Base-by-base conservation (phyloP, 2,888 invertebrate genomes). In the Plagiodera versicolora region DNA sequence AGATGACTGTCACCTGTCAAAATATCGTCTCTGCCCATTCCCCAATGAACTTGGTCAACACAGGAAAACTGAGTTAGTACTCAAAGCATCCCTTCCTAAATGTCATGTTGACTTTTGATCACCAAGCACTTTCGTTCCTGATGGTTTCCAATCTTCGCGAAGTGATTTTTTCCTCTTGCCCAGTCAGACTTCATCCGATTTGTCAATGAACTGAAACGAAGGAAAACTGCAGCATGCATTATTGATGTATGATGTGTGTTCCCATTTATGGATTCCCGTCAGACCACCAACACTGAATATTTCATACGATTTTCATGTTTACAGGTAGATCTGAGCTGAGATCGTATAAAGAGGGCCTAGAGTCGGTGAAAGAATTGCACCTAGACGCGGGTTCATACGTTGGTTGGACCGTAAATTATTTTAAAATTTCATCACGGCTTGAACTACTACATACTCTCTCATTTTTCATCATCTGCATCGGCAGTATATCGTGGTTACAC, bases 221-320 rank as follows among this genome's bases (percentile, higher is more conserved):
- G 39, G 44, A 44, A 35, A 52, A n/a, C 16, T 44, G 44, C 17
- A 24, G 6, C 20, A 20, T 53, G 53, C 44, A 53, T 53, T 35
- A 53, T 35, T 16, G 24, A 53, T 45, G 24, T 2, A n/a, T 16
- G 24, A 53, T 45, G 24, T 2, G n/a, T 20, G 11, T 53, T 46
- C 46, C 4, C 18, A 14, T 53, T 18, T 58, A 39, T 48, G 46
- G 54, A 60, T 64, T 58, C 60, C 24, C 30, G 48, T 58, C 60
- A 61, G 60, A 51, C 46, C 30, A 58, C 39, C 28, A 52, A 61
- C 54, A 56, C 60, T 60, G 64, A 56, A 54, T 61, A 51, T 56
- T 51, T 61, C 54, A 64, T 54, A 58, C 56, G 44, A 56, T 58
- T 58, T 64, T 60, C 58, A 64, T 64, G 61, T 61, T 64, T 64